These are phyloP conservation scores for Crotalus tigris DNA, from an alignment of 2,113 vertebrate genomes.

Conservation along the genomic window DNA sequence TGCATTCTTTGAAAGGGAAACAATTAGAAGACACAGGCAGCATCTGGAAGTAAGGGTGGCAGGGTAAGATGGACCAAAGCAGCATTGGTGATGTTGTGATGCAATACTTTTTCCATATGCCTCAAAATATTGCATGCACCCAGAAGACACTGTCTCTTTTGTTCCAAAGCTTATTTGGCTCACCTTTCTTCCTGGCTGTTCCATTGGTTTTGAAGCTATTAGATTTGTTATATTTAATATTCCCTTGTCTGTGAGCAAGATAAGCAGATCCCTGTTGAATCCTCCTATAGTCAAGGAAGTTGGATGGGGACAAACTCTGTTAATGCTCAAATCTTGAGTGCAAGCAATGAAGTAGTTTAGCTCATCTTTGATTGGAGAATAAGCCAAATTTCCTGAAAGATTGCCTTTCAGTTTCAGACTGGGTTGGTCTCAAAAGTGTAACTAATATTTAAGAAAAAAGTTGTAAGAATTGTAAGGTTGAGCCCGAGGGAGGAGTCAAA, in stretches of 20 bases:
- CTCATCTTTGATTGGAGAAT: not conserved
- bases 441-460: not conserved
- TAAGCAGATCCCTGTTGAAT: not conserved
- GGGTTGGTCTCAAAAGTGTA: not conserved
- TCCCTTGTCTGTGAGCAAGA: not conserved
- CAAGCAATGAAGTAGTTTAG: not conserved
- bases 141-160: not conserved
- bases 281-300: not conserved
- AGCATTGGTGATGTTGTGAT: not conserved
- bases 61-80: not conserved
- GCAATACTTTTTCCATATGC: not conserved
- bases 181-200: not conserved
- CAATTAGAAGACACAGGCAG: not conserved
- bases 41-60: not conserved
- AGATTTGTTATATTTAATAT: not conserved
- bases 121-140: not conserved
- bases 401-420: not conserved
- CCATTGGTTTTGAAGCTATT: not conserved
- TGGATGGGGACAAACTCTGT: not conserved
- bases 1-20: not conserved
- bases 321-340: not conserved
- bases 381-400: not conserved
- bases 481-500: not conserved
- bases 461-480: not conserved
- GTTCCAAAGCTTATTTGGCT: not conserved